Evolutionary conservation across 2,797 vertebrate genomes (phyloP).

Genomic region (Aplochiton taeniatus): DNA sequence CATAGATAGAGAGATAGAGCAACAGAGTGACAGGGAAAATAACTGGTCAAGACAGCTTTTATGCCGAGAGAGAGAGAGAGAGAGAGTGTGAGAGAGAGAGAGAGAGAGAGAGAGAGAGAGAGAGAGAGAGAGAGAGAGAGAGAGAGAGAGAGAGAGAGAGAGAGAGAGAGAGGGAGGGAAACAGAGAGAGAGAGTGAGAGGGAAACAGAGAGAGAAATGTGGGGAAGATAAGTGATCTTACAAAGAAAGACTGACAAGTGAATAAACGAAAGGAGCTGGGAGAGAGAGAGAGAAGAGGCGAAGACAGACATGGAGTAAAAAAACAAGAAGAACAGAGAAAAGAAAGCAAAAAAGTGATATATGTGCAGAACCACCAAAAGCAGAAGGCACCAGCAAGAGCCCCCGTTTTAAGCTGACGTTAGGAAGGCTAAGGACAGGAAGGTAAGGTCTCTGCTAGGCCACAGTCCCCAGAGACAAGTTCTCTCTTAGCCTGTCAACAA

Average conservation of each 20-base stretch:
- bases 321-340: not conserved
- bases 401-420: no score
- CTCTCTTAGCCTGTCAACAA: no score
- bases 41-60: no score
- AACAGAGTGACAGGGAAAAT: slow-evolving; percentile 1
- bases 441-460: no score
- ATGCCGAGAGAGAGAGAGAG: not conserved
- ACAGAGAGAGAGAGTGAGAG: slow-evolving; percentile 4
- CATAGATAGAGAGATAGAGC: slow-evolving; percentile 30
- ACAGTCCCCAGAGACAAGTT: no score
- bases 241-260: not conserved
- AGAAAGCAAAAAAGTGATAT: no score
- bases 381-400: no score
- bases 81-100: not conserved
- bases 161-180: slow-evolving; percentile 20
- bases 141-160: slow-evolving; percentile 54
- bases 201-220: not conserved
- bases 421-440: no score
- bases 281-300: slow-evolving; percentile 18
- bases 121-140: slow-evolving; percentile 52
- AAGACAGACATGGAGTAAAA: no score
- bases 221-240: not conserved
- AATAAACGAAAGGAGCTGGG: not conserved
- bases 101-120: slow-evolving; percentile 13
- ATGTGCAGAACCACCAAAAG: no score